Evolutionary conservation across 2,797 vertebrate genomes (phyloP), one percentile per base, ranked within the genome.

Genomic region (Poecilia gillii): DNA sequence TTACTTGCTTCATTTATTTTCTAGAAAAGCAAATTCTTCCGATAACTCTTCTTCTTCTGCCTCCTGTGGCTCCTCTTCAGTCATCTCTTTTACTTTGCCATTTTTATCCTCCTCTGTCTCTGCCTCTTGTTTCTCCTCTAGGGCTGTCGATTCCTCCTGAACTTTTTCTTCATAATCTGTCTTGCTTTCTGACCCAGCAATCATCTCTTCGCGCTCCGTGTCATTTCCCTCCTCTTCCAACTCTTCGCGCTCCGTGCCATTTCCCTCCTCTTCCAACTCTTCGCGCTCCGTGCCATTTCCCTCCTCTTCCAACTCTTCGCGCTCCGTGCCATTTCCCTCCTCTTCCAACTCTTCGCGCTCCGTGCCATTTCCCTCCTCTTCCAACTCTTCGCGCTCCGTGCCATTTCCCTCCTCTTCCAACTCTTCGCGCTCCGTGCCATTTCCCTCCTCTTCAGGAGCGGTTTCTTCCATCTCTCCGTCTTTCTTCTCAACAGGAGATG

Each of bases 1-100:
- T 74, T 74, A 77, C 74, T 20, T 90, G 93, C 91, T 85, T 94
- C 91, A 92, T 87, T 95, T 51, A 14, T 90, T 76, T 55, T 91
- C 87, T 66, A 41, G 45, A 31, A 45, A 79, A 75, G 31, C 39
- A 46, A 89, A 3, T 11, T 82, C 84, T 81, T 92, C 88, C 47
- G 72, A 77, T 2, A 46, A 59, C 64, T 7, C 51, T 6, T 80
- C 87, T 41, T 85, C 75, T 6, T 82, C 81, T 49, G 23, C 77
- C 25, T 79, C 89, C 25, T 81, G 81, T 28, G 23, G 74, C 25
- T 83, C 81, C 8, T 90, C 86, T 43, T 90, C 82, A 4, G n/a
- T 3, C 36, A 59, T 76, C 23, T 66, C 70, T 16, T 73, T 75
- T 28, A 73, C 14, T 51, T 76, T 31, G 20, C 25, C 31, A 13